Percentiles rank a stretch among this genome's conserved stretches.
Evolutionary conservation across 2,888 invertebrate genomes (phyloP).

Genomic region (Calameuta pallipes): DNA sequence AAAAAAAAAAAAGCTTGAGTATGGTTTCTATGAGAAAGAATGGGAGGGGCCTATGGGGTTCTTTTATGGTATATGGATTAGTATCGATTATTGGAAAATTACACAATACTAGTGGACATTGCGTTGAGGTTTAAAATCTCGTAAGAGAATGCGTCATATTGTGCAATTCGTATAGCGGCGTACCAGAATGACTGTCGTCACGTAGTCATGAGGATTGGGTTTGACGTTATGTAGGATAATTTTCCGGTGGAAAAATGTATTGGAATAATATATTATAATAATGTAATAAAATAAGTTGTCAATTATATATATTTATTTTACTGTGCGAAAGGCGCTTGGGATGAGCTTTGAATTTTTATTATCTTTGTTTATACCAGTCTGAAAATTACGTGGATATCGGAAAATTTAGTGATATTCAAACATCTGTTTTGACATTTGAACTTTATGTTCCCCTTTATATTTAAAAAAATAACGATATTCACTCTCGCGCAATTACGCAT

Average conservation of each 20-base stretch:
- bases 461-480: not conserved
- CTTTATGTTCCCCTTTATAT: not conserved
- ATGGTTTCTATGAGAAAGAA: not conserved
- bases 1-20: not conserved
- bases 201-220: not conserved
- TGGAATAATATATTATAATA: not conserved
- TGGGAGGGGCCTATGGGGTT: not conserved
- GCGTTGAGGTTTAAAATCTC: not conserved
- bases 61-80: not conserved
- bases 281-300: too few relatives aligned
- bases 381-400: too few relatives aligned
- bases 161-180: not conserved
- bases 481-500: not conserved
- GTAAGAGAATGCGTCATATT: not conserved
- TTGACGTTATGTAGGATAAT: not conserved
- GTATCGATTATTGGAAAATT: not conserved
- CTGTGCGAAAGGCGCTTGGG: not conserved
- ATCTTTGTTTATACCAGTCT: not conserved
- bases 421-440: not conserved
- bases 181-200: not conserved
- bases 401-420: not conserved
- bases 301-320: not conserved
- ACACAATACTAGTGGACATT: not conserved
- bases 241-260: not conserved
- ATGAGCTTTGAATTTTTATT: not conserved